phyloP scores from a whole-genome alignment of 2,113 vertebrate species.

The Larimichthys polyactis region DNA sequence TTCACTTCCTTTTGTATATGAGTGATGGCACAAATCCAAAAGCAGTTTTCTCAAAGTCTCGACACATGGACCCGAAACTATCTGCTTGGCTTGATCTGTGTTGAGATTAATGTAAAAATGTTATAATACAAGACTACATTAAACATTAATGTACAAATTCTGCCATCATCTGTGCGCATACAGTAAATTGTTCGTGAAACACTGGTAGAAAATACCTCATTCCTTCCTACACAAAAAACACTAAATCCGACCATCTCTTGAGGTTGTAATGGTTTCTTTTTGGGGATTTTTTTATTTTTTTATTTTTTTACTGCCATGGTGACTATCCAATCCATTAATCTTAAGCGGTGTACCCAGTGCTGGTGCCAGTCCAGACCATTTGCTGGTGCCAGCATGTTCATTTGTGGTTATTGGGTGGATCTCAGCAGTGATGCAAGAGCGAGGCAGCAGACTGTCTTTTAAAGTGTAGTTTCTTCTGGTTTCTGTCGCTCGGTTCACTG shows the following conservation, averaged over 20 bases:
- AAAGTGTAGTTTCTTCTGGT: conserved; percentile 42
- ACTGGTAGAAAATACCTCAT: conserved; percentile 25
- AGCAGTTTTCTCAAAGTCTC: neutral
- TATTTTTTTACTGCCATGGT: conserved; percentile 52
- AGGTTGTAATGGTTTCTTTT: conserved; percentile 63
- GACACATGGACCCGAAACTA: neutral
- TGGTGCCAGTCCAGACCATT: conserved; percentile 48
- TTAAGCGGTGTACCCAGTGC: conserved; percentile 55
- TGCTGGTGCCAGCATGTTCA: conserved; percentile 70
- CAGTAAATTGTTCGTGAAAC: conserved; percentile 6
- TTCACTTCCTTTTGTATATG: neutral
- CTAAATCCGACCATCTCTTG: conserved; percentile 36
- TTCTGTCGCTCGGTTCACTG: conserved; percentile 24
- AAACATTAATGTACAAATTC: conserved; percentile 7
- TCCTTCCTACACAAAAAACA: conserved; percentile 14
- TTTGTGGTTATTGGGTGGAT: conserved; percentile 79
- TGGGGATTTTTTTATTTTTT: conserved; percentile 26
- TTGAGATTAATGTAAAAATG: neutral
- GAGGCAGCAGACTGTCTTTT: conserved; percentile 50
- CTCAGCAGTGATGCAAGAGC: conserved; percentile 65
- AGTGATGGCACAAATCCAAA: neutral
- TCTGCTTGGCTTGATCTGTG: neutral
- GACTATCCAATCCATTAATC: conserved; percentile 73
- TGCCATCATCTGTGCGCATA: conserved; percentile 5
- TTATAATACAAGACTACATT: neutral